Evolutionary conservation across 2,797 vertebrate species (phyloP).

Genomic region (Ptychobarbus kaznakovi): DNA sequence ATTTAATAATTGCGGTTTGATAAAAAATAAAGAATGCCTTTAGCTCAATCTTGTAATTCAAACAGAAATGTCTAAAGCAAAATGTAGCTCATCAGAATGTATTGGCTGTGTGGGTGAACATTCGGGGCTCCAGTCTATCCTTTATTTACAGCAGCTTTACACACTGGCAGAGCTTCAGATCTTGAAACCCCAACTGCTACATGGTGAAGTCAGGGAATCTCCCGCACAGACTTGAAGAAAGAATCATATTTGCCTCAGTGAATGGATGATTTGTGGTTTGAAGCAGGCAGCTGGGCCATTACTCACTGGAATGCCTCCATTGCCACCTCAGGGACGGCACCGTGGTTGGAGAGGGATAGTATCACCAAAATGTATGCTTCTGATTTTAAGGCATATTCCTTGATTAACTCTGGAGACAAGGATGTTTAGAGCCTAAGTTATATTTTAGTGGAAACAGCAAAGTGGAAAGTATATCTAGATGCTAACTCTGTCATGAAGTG

Average conservation of each 20-base stretch:
- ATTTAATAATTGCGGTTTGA: not conserved
- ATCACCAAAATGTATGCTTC: constrained; percentile 40
- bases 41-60: not conserved
- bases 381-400: constrained; percentile 42
- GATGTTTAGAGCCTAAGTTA: constrained; percentile 22
- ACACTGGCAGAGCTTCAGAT: constrained; percentile 44
- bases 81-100: constrained; percentile 29
- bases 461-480: not conserved
- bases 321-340: constrained; percentile 61
- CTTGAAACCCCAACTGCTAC: constrained; percentile 52
- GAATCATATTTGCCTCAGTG: constrained; percentile 12
- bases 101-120: constrained; percentile 22
- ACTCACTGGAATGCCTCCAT: constrained; percentile 73
- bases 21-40: not conserved
- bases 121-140: not conserved
- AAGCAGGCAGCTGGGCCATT: constrained; percentile 63
- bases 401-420: constrained; percentile 46
- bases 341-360: constrained; percentile 18
- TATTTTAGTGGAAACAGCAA: not conserved
- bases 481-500: not conserved
- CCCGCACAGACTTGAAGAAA: constrained; percentile 13
- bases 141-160: constrained; percentile 55
- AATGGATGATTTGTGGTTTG: constrained; percentile 4
- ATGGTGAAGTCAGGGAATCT: constrained; percentile 48
- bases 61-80: constrained; percentile 34